Percentiles rank a stretch among this genome's conserved stretches.
These are phyloP conservation scores for Myiagra hebetior DNA, from an alignment of 2,113 vertebrate species.

Conservation along the genomic window DNA sequence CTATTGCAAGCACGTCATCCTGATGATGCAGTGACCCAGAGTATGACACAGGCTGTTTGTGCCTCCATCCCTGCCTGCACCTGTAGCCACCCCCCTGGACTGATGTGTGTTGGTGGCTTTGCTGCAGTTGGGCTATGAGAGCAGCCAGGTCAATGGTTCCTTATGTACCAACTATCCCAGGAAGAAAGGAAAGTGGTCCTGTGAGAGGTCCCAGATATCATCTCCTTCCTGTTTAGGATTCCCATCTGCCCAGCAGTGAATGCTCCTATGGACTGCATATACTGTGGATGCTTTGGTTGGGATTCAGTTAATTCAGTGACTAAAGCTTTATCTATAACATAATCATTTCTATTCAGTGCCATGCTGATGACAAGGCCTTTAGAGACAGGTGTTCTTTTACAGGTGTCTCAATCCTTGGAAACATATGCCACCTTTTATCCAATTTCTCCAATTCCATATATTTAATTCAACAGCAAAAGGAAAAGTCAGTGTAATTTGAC, in stretches of 20 bases:
- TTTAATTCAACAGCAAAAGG: neutral
- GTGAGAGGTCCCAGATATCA: neutral
- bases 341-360: neutral
- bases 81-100: neutral
- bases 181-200: neutral
- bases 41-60: neutral
- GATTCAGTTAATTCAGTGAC: neutral
- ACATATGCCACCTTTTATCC: neutral
- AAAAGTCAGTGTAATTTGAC: neutral
- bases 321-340: neutral
- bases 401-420: neutral
- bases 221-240: neutral
- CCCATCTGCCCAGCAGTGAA: neutral
- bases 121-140: neutral
- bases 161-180: neutral
- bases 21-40: neutral
- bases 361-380: neutral
- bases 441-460: neutral
- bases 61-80: neutral
- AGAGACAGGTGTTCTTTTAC: neutral
- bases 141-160: neutral
- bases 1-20: neutral
- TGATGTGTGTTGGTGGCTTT: neutral
- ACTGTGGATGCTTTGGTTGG: neutral
- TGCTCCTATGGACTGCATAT: neutral